phyloP scores from a whole-genome alignment of 2,113 vertebrate species.

The Scopus umbretta region DNA sequence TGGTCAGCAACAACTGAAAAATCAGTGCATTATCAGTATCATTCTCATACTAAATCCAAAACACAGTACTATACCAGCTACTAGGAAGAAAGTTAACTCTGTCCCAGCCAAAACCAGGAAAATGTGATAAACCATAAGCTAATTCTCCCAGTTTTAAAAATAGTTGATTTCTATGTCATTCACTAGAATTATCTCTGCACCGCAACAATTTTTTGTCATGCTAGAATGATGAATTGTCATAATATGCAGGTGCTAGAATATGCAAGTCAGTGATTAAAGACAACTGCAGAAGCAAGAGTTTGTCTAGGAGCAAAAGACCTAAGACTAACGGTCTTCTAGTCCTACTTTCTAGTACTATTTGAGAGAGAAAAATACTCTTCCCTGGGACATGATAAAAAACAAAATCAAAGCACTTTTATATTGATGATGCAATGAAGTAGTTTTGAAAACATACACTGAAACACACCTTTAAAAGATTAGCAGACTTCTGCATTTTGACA shows the following conservation, averaged over 20 bases:
- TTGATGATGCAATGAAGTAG: neutral
- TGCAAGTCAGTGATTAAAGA: neutral
- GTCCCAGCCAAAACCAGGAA: neutral
- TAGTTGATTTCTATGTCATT: neutral
- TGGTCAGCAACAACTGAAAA: neutral
- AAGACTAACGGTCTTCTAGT: neutral
- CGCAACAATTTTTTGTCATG: neutral
- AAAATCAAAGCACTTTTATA: neutral
- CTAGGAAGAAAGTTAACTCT: neutral
- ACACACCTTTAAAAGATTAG: neutral
- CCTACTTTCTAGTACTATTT: neutral
- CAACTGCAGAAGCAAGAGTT: neutral
- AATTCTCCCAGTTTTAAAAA: neutral
- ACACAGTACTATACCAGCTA: neutral
- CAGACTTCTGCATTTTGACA: neutral
- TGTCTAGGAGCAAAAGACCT: neutral
- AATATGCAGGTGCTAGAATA: neutral
- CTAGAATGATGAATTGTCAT: conserved; percentile 10
- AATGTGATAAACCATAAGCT: neutral
- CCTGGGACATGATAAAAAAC: neutral
- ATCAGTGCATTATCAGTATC: neutral
- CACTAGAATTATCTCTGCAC: neutral
- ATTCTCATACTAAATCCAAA: neutral
- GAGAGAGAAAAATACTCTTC: neutral
- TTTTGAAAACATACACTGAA: neutral